These are phyloP conservation scores for Calyptomena viridis DNA, from an alignment of 2,113 vertebrate genomes.

Conservation along the genomic window DNA sequence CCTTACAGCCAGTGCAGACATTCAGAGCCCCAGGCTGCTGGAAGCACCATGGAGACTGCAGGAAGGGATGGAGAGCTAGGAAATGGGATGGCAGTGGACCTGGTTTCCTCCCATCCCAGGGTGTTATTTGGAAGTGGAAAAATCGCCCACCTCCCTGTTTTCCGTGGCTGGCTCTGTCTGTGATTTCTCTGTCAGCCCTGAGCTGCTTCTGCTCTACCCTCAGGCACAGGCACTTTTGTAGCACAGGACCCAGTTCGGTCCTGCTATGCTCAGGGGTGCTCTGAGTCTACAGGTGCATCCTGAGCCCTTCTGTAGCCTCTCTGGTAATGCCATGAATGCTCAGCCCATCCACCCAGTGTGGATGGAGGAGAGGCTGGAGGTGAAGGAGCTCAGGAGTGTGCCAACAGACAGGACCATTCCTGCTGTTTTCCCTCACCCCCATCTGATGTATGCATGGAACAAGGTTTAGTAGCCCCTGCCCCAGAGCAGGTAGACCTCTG, in stretches of 20 bases:
- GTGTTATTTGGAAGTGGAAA: not conserved
- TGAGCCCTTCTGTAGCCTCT: not conserved
- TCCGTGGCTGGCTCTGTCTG: not conserved
- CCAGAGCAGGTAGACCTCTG: not conserved
- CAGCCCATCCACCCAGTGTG: not conserved
- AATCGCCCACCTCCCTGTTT: not conserved
- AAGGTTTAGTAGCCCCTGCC: not conserved
- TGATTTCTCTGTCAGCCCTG: accelerated
- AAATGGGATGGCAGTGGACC: not conserved
- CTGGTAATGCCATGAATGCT: accelerated
- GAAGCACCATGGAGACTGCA: not conserved
- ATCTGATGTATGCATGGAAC: not conserved
- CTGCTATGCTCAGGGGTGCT: accelerated
- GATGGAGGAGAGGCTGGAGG: not conserved
- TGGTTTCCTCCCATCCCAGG: not conserved
- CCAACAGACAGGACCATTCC: not conserved
- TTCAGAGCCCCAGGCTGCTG: not conserved
- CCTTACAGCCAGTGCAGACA: not conserved
- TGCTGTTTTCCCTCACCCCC: not conserved
- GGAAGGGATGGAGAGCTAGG: not conserved
- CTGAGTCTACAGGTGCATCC: not conserved
- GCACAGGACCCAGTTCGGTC: not conserved
- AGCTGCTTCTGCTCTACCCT: not conserved
- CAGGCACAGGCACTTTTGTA: not conserved
- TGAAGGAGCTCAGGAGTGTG: not conserved